Conservation (phyloP, 2,113 vertebrate genomes). For the Fulica atra region DNA sequence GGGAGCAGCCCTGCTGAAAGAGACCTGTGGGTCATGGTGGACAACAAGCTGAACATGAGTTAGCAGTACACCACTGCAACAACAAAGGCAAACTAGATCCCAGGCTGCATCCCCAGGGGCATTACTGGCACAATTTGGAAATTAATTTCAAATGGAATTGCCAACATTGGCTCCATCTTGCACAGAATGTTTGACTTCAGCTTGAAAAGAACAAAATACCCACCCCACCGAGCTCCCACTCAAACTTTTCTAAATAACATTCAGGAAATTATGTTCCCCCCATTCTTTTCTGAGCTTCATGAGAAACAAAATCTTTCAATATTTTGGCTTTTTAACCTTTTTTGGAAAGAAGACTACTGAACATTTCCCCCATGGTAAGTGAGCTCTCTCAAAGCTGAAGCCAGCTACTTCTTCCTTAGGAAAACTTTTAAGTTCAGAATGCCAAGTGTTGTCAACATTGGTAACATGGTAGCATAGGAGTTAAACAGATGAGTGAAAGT, state of each 20-base stretch:
- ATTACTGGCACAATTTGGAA: too few relatives aligned
- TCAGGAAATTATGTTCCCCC: background rate
- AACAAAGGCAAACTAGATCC: background rate
- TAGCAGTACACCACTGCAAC: background rate
- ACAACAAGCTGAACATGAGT: background rate
- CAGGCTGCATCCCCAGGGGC: background rate
- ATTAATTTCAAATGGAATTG: background rate
- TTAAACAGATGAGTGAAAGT: constrained; percentile 1
- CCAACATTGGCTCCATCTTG: background rate
- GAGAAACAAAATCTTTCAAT: background rate
- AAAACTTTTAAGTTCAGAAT: background rate
- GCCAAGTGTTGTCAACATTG: background rate
- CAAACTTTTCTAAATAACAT: background rate
- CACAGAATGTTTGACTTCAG: background rate
- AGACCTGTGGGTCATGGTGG: background rate
- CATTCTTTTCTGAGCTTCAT: background rate
- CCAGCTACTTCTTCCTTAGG: background rate
- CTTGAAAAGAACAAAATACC: background rate
- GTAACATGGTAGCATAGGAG: background rate
- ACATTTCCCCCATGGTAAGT: accelerated
- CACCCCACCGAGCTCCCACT: accelerated
- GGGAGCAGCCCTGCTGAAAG: background rate
- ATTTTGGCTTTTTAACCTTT: background rate
- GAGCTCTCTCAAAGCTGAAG: background rate
- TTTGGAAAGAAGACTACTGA: background rate